Conservation (phyloP, 2,888 invertebrate species). For the Stenichneumon culpator region DNA sequence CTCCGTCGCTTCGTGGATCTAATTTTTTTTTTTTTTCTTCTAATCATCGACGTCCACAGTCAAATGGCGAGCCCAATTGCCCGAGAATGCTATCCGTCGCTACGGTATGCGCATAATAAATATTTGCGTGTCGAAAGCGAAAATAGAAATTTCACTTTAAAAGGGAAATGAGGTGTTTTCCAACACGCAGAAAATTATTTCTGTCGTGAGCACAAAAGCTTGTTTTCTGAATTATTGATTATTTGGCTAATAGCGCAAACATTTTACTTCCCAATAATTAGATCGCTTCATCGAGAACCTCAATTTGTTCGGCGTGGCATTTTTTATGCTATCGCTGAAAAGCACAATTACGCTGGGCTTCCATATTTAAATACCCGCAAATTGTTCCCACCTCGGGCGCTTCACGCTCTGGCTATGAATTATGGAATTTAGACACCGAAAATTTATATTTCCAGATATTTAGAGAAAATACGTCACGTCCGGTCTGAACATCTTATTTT, state of each 20-base stretch:
- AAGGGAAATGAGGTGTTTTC: not conserved
- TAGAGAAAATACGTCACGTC: no score
- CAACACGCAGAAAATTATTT: not conserved
- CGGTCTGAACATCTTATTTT: no score
- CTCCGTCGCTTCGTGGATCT: not conserved
- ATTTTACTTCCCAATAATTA: not conserved
- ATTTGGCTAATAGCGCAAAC: not conserved
- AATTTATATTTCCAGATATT: no score
- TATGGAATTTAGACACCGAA: no score
- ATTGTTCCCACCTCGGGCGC: no score
- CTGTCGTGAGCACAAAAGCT: not conserved
- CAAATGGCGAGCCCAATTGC: constrained; percentile 45
- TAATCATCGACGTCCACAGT: constrained; percentile 52
- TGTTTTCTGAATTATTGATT: not conserved
- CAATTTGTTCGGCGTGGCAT: not conserved
- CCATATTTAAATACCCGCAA: no score
- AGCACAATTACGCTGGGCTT: no score
- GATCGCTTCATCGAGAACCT: not conserved
- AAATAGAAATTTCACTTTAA: not conserved
- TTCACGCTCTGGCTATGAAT: no score
- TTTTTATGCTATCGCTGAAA: not conserved
- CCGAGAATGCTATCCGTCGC: constrained; percentile 20
- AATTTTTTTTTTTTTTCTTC: constrained; percentile 46
- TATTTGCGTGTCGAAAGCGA: constrained; percentile 34
- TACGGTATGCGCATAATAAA: constrained; percentile 39